phyloP scores from a whole-genome alignment of 2,113 vertebrate genomes.

The Urocynchramus pylzowi region DNA sequence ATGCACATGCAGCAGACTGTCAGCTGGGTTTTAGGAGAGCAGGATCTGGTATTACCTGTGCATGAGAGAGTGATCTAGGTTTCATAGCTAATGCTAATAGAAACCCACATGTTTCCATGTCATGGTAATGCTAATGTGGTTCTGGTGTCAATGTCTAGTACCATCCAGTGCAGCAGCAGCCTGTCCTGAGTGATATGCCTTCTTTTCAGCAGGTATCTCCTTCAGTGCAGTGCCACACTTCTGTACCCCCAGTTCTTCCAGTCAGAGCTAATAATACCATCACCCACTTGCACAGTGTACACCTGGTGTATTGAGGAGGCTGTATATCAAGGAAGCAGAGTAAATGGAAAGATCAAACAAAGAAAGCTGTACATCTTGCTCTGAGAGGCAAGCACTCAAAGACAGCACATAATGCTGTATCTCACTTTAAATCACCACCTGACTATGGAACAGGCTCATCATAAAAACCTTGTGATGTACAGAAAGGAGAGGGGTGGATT shows the following conservation, averaged over 20 bases:
- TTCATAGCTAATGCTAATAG: neutral
- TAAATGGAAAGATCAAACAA: neutral
- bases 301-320: neutral
- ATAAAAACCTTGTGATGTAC: neutral
- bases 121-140: neutral
- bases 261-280: neutral
- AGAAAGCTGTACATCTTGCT: neutral
- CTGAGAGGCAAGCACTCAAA: neutral
- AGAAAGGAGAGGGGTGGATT: neutral
- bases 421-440: neutral
- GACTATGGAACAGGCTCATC: neutral
- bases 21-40: neutral
- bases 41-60: neutral
- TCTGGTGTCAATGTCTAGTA: neutral
- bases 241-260: neutral
- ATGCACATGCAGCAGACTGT: neutral
- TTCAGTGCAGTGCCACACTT: neutral
- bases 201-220: neutral
- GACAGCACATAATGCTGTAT: neutral
- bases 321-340: neutral
- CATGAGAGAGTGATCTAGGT: neutral
- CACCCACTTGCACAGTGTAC: fast-evolving
- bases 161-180: neutral
- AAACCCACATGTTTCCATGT: neutral
- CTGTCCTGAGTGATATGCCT: neutral